A percentile compares a stretch with the other conserved stretches of the same genome.
phyloP scores from a whole-genome alignment of 2,888 invertebrate genomes.

The Idaea aversata region DNA sequence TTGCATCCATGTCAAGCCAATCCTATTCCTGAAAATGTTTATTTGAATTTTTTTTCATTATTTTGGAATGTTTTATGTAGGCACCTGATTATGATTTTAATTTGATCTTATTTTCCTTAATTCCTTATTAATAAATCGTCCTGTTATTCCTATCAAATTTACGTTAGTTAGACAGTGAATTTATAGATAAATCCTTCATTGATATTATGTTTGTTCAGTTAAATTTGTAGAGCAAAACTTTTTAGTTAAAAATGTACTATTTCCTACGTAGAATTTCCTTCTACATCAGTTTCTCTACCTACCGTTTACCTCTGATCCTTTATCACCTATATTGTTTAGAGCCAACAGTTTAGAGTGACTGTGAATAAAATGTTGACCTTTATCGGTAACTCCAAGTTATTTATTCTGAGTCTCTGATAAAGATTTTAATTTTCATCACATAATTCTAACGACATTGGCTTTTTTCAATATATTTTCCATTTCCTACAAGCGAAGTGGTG shows the following conservation, averaged over 20 bases:
- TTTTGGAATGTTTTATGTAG: background rate
- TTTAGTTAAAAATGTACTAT: conserved; percentile 21
- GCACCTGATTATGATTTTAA: background rate
- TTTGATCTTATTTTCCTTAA: background rate
- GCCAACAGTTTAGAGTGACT: conserved; percentile 41
- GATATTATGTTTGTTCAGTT: background rate
- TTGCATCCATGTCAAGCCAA: conserved; percentile 58
- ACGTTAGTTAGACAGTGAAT: conserved; percentile 24
- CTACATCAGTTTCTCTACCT: conserved; percentile 31
- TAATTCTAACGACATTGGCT: conserved; percentile 45
- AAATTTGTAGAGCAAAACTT: background rate
- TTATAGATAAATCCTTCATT: conserved; percentile 16
- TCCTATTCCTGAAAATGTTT: conserved; percentile 48
- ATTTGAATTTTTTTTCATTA: conserved; percentile 30
- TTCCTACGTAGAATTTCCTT: conserved; percentile 20
- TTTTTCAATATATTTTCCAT: conserved; percentile 41
- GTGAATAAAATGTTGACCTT: conserved; percentile 54
- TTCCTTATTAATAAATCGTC: background rate
- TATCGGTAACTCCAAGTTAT: conserved; percentile 42
- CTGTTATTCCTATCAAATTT: conserved; percentile 3
- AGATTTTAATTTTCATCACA: conserved; percentile 53
- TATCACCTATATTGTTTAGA: conserved; percentile 46
- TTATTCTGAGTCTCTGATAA: conserved; percentile 45
- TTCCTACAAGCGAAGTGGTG: conserved; percentile 62
- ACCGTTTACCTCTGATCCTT: conserved; percentile 30